Base-by-base conservation (phyloP, 2,888 invertebrate species). In the Erannis defoliaria region DNA sequence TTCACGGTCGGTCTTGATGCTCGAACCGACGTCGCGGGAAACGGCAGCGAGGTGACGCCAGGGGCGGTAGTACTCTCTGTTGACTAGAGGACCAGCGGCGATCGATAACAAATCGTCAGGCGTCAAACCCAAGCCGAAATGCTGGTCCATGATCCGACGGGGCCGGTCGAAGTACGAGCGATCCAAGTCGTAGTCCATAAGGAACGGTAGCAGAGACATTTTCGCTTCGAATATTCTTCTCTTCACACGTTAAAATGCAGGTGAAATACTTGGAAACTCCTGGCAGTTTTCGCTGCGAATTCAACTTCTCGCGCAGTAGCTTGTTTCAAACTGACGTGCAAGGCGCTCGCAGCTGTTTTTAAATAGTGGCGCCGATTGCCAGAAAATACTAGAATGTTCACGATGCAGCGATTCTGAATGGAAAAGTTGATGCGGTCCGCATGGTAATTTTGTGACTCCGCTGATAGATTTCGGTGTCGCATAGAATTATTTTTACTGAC, bases 131-230 rank as follows among this genome's bases (percentile, higher is more conserved):
- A 93, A 72, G 14, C 94, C 94, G 73, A 94, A 94, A 64, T 94
- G 92, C 76, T 94, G 94, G 74, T 94, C 94, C 60, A 93, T 23
- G 5, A 94, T 70, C 10, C 93, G 88, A 16, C 92, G 89, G 0
- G 93, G 91, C 16, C 89, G 87, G 50, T 85, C 84, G 6, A 89
- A n/a, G 45, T 86, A 18, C 1, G 93, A 89, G 19, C 89, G 87
- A 50, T 85, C 84, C 4, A 89, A 5, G 43, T 88, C 87, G 74
- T 85, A 83, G 67, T 82, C 91, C 37, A 89, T 75, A 49, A 94
- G 59, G 64, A 91, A 88, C 14, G 94, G 94, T 12, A 94, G 78
- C 64, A 94, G 72, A 66, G 94, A 93, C 94, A 94, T 94, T 70
- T 83, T 43, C 33, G 16, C 38, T 19, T 18, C n/a, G 26, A 8